Evolutionary conservation across 2,888 invertebrate genomes (phyloP).

Genomic region (Xestoiulus laeticollis): DNA sequence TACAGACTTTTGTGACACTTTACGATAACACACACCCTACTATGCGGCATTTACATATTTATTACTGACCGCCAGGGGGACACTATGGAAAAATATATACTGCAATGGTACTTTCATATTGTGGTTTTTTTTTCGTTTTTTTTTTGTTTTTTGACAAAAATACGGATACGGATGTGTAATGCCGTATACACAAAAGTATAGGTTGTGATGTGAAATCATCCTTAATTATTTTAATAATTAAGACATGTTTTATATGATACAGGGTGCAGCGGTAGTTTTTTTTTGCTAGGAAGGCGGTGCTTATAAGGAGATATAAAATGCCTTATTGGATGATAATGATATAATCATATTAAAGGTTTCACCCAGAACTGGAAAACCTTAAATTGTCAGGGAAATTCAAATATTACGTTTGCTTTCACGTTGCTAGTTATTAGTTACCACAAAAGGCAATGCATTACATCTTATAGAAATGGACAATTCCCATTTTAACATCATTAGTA

Average conservation of each 20-base stretch:
- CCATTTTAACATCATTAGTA: too few relatives aligned
- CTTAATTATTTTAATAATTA: background rate
- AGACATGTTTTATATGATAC: background rate
- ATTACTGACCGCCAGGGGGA: background rate
- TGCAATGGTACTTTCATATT: background rate
- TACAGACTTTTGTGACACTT: background rate
- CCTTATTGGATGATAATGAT: background rate
- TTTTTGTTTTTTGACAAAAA: background rate
- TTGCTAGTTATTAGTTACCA: too few relatives aligned
- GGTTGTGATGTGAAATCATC: conserved; percentile 9
- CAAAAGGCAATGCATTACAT: too few relatives aligned
- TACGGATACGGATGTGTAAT: background rate
- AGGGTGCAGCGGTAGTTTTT: background rate
- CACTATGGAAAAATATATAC: background rate
- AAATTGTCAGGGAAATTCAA: too few relatives aligned
- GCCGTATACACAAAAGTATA: background rate
- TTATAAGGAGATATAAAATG: background rate
- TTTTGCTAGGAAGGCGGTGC: background rate
- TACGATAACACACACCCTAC: background rate
- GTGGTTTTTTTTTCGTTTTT: background rate
- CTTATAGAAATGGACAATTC: too few relatives aligned
- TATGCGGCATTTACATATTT: background rate
- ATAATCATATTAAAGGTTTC: too few relatives aligned
- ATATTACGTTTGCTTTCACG: too few relatives aligned
- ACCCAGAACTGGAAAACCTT: too few relatives aligned